These are phyloP conservation scores for Halocynthia roretzi DNA, from an alignment of 23 tunicate species.

Conservation along the genomic window DNA sequence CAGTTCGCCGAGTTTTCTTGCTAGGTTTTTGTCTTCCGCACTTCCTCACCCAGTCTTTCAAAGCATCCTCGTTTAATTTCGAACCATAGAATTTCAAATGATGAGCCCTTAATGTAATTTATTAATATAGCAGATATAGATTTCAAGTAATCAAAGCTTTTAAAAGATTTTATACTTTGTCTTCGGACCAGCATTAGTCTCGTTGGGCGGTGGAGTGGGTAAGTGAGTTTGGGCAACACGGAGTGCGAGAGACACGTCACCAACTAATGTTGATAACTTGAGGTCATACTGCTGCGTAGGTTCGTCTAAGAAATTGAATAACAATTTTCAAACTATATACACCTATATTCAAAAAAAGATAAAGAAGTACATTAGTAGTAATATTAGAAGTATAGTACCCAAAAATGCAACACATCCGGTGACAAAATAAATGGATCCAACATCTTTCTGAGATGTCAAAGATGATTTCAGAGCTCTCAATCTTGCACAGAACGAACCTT, in stretches of 20 bases:
- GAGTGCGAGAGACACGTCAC: neutral
- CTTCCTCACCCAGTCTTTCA: slow-evolving; percentile 69
- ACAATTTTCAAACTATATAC: no score
- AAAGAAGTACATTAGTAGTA: no score
- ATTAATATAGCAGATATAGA: neutral
- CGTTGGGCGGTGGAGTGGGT: slow-evolving; percentile 12
- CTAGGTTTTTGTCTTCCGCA: slow-evolving; percentile 79
- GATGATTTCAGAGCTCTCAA: slow-evolving; percentile 50
- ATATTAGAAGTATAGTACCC: no score
- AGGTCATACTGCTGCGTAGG: neutral
- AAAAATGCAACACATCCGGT: slow-evolving; percentile 43
- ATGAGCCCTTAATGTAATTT: slow-evolving; percentile 14
- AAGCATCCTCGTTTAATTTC: slow-evolving; percentile 21
- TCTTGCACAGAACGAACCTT: slow-evolving; percentile 67
- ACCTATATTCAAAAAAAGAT: no score
- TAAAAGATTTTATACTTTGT: no score
- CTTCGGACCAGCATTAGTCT: no score
- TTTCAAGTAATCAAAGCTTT: neutral
- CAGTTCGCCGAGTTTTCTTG: slow-evolving; percentile 51
- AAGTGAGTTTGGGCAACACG: neutral
- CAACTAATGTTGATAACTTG: neutral
- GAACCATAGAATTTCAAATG: slow-evolving; percentile 55
- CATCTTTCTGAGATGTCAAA: slow-evolving; percentile 23
- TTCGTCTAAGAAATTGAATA: slow-evolving; percentile 14
- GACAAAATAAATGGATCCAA: slow-evolving; percentile 49